phyloP scores from a whole-genome alignment of 2,113 vertebrate species.

The Apteryx owenii region DNA sequence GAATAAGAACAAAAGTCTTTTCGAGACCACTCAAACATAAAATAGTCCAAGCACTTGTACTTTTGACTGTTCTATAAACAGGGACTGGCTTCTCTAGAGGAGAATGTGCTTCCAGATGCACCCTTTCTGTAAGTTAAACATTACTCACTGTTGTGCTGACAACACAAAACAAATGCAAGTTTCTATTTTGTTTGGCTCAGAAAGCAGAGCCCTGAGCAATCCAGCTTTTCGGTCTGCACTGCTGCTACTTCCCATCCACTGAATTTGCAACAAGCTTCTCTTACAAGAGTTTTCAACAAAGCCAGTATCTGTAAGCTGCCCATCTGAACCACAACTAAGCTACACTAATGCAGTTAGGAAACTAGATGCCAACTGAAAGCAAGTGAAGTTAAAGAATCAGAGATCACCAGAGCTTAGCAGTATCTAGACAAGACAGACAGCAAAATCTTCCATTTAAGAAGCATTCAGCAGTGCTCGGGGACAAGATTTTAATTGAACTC shows the following conservation, averaged over 20 bases:
- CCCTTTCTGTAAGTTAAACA: background rate
- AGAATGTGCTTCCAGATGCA: background rate
- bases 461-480: background rate
- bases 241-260: background rate
- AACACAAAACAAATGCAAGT: slow-evolving; percentile 18
- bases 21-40: background rate
- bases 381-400: background rate
- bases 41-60: background rate
- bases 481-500: background rate
- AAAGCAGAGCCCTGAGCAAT: background rate
- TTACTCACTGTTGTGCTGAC: slow-evolving; percentile 43
- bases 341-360: background rate
- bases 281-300: background rate
- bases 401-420: background rate
- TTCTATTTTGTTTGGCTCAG: slow-evolving; percentile 45
- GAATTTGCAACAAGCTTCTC: background rate
- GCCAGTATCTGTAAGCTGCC: background rate
- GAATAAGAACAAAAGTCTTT: slow-evolving; percentile 1
- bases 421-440: background rate
- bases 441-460: background rate
- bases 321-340: background rate
- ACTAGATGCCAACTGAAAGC: background rate
- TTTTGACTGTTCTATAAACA: background rate
- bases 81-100: background rate
- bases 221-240: background rate